phyloP scores from a whole-genome alignment of 2,888 invertebrate genomes.

The Lydus trimaculatus region DNA sequence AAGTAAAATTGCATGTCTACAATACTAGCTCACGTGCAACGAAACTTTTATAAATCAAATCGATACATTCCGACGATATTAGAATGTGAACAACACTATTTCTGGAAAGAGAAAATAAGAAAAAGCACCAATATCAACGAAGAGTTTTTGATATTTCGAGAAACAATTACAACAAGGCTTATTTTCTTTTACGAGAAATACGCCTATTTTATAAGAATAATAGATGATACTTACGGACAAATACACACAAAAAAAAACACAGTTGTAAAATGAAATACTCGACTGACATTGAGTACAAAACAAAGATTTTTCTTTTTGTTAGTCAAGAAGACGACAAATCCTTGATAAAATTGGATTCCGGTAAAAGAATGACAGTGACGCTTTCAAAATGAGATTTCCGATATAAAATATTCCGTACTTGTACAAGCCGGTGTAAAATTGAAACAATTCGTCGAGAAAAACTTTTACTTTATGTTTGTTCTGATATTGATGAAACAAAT shows the following conservation, averaged over 20 bases:
- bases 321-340: conserved; percentile 16
- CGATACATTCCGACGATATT: conserved; percentile 22
- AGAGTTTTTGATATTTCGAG: not conserved
- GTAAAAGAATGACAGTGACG: conserved; percentile 19
- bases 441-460: conserved; percentile 8
- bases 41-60: conserved; percentile 23
- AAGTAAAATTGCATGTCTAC: conserved; percentile 39
- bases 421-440: conserved; percentile 18
- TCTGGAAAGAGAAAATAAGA: not conserved
- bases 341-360: conserved; percentile 25
- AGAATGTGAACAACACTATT: conserved; percentile 6
- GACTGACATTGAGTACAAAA: conserved; percentile 14
- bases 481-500: not conserved
- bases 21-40: conserved; percentile 15
- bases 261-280: conserved; percentile 21
- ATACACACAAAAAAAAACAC: not conserved
- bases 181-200: not conserved
- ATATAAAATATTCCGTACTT: conserved; percentile 16
- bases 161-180: not conserved
- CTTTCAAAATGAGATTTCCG: conserved; percentile 26
- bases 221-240: not conserved
- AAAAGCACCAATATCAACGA: not conserved
- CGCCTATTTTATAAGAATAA: not conserved
- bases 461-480: not conserved
- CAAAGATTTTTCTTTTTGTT: conserved; percentile 10